Base-by-base conservation (phyloP, 2,888 invertebrate species). In the Salticus scenicus region DNA sequence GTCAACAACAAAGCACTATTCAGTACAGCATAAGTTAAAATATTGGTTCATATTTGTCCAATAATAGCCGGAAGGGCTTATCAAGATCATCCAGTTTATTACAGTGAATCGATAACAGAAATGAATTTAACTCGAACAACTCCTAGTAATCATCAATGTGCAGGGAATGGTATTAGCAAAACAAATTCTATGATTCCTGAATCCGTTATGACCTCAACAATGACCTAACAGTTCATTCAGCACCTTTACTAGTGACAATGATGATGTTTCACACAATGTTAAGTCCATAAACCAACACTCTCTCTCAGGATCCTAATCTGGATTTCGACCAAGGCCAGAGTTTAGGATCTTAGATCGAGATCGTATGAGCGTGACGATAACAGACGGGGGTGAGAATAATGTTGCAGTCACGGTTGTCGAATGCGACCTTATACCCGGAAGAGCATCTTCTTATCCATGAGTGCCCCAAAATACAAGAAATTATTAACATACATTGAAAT, bases 371-470 rank as follows among this genome's bases (percentile, higher is more conserved):
- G 57, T 24, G 24, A 57, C 57, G 24, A 7, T 57, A 4, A 4
- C 24, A 37, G 20, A 7, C 1, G 2, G 42, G 42, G 42, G 42
- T 47, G 24, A 57, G 57, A 57, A 57, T 4, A 12, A 12, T 17
- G 24, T 24, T 17, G 20, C 24, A 24, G 57, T 57, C 57, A 57
- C 24, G 57, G 57, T 57, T 24, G 4, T 24, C 1, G 24, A 57
- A 24, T 24, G 20, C 57, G 57, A 24, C 57, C 57, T 57, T 57
- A 57, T 24, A 57, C 57, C 57, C 57, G 57, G 57, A 57, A 57
- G 57, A 24, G 24, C 1, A 37, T 10, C 37, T 37, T 10, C 37
- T 37, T 37, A 10, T 4, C 37, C 37, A 10, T 37, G 37, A 37
- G 10, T 37, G 10, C 37, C 10, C 7, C 7, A 37, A 37, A n/a